Evolutionary conservation across 2,113 vertebrate genomes (phyloP), one percentile per base, ranked within the genome.

Genomic region (Pleuronectes platessa): DNA sequence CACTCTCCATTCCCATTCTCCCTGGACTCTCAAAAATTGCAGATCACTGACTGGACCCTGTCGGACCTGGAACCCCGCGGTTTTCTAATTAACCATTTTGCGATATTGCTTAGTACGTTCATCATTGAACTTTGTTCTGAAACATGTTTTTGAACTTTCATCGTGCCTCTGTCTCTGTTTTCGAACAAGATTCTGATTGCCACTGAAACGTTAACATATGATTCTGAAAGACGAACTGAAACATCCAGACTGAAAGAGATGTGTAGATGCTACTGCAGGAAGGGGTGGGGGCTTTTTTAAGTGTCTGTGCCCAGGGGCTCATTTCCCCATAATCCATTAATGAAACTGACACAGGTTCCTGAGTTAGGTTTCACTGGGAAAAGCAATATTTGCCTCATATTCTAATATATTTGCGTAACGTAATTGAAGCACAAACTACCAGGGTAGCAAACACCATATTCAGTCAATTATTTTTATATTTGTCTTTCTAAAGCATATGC

Each of bases 351-450:
- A 31, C 45, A 67, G 17, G 18, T 51, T 51, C 40, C 21, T 14
- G 18, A 51, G 17, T 55, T 15, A 17, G 26, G 17, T 3, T 37
- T 63, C 8, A n/a, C 11, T 23, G 23, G 5, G 40, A n/a, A 54
- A 59, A 68, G 59, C 10, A 27, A 64, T 59, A 60, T 60, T 55
- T 69, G 6, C 42, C 23, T 31, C 20, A 14, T 13, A 45, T 51
- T 42, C 4, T 40, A 58, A 59, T 69, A 21, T 71, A 47, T 78
- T 45, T 73, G 54, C 45, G 61, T 59, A 17, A 9, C 61, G 15
- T 66, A 31, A 31, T 31, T 31, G 20, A 53, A 67, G 17, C 20
- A 26, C 49, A 45, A 71, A 62, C 21, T 62, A 23, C 20, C 56
- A 18, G 40, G 18, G 14, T 80, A 53, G 42, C 51, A 40, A 35